Conservation (phyloP, 2,888 invertebrate species). For the Tinea trinotella region DNA sequence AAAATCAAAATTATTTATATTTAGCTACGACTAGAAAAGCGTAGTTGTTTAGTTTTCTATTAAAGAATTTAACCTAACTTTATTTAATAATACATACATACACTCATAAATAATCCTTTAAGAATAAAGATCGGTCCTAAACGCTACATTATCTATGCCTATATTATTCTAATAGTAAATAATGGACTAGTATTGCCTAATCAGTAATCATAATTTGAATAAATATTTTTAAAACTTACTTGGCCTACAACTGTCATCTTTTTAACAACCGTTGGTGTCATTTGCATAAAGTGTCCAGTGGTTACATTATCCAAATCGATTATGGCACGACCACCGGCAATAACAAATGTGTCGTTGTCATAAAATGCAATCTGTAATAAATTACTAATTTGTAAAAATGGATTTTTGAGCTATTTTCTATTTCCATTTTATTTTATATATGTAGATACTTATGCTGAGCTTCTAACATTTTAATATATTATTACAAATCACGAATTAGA, state of each 20-base stretch:
- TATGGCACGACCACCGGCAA: conserved; percentile 43
- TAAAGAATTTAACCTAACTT: too few species aligned
- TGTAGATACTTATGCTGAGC: too few species aligned
- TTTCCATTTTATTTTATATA: not conserved
- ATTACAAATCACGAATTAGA: too few species aligned
- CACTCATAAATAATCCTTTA: too few species aligned
- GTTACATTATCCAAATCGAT: conserved; percentile 54
- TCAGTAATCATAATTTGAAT: too few species aligned
- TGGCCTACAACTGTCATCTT: conserved; percentile 40
- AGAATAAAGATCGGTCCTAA: too few species aligned
- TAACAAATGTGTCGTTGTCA: conserved; percentile 54
- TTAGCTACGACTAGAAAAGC: too few species aligned
- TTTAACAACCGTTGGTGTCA: conserved; percentile 55
- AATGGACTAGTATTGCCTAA: too few species aligned
- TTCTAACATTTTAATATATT: too few species aligned
- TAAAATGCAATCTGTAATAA: conserved; percentile 38
- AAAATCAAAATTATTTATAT: not conserved
- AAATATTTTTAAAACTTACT: conserved; percentile 26
- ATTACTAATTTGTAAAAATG: not conserved
- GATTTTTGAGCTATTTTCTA: too few species aligned
- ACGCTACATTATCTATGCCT: not conserved
- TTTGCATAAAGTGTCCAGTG: conserved; percentile 50
- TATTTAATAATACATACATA: too few species aligned
- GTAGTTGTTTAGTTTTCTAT: too few species aligned
- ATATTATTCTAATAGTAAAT: not conserved